phyloP scores from a whole-genome alignment of 2,797 vertebrate species.

The Acridotheres tristis region DNA sequence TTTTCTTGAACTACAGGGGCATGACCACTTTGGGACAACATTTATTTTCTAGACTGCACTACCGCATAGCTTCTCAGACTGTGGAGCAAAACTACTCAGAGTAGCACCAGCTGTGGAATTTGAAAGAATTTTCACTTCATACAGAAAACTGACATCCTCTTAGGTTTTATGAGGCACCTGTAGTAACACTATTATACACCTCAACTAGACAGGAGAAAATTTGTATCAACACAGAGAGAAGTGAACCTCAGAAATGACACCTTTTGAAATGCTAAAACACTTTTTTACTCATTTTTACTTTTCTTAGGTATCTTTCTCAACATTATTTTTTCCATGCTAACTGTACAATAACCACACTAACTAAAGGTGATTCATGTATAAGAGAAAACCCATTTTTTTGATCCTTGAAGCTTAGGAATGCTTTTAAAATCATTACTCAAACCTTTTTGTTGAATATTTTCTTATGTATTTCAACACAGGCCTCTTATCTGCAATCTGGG shows the following conservation, averaged over 20 bases:
- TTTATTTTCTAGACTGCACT: background rate
- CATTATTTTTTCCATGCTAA: background rate
- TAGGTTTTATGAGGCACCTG: too few species aligned
- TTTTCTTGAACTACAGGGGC: background rate
- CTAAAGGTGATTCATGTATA: background rate
- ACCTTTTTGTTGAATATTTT: background rate
- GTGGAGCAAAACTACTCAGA: background rate
- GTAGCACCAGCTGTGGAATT: background rate
- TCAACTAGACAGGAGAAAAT: background rate
- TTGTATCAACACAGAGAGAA: background rate
- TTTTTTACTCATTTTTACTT: background rate
- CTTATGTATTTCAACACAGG: background rate
- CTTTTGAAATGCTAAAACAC: background rate
- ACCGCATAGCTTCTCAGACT: background rate
- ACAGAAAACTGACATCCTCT: background rate
- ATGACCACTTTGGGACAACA: background rate
- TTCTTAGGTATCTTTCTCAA: background rate
- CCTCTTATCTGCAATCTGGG: rapidly evolving
- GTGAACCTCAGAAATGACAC: background rate
- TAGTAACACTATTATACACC: background rate
- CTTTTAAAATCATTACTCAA: background rate
- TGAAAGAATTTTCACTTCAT: background rate
- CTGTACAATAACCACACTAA: background rate
- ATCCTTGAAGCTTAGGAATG: background rate
- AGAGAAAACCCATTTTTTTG: background rate